Evolutionary conservation across 2,888 invertebrate species (phyloP), one percentile per base, ranked within the genome.

Genomic region (Stenodera caucasica): DNA sequence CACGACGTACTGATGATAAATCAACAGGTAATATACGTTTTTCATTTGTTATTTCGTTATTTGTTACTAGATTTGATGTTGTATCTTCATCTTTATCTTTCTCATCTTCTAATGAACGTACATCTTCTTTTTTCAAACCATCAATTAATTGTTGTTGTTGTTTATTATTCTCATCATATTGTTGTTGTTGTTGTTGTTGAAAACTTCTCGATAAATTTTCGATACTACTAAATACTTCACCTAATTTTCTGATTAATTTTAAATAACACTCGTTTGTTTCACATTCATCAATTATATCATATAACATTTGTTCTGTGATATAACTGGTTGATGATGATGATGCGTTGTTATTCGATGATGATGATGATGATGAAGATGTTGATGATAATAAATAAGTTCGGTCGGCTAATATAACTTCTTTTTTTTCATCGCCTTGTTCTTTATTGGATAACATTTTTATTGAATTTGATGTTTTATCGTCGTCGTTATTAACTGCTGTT

Each of bases 51-150:
- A 18, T 29, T 29, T 9, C 2, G 9, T 11, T 11, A 32, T 9
- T 32, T 32, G 32, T 32, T 32, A 11, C 9, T 32, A 9, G 4
- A 11, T 7, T 75, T 32, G 32, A 74, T 23, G 71, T 72, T 11
- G 52, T 53, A 59, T 78, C 78, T 72, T 90, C 89, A 75, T 95
- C 95, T 81, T 95, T 95, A 71, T 96, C 95, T 66, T 88, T 86
- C 77, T 95, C 94, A 55, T 87, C 88, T 77, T 90, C 90, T 60
- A 90, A 80, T 7, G 87, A 84, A 55, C 90, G 81, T n/a, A 89
- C 83, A 65, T 89, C 88, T 79, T 91, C 90, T 75, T 91, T 91
- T 71, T 87, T 88, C 61, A 86, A 75, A 66, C 82, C 83, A 26
- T 26, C 26, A 26, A 26, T 26, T 5, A 26, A 26, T 26, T 26